phyloP scores from a whole-genome alignment of 2,113 vertebrate species.

The Perca schrenkii region DNA sequence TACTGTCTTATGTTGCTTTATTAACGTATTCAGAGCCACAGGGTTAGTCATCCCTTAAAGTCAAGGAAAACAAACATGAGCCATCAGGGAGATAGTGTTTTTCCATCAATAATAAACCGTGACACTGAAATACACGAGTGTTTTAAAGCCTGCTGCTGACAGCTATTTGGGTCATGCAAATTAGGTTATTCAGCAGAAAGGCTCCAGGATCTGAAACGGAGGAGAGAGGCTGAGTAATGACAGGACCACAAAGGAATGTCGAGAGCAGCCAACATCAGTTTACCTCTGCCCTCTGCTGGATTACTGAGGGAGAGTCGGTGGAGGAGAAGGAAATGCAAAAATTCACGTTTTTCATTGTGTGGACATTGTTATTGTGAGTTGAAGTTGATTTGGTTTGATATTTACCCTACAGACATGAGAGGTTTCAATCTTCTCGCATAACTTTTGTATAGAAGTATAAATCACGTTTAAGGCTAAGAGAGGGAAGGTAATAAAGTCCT shows the following conservation, averaged over 20 bases:
- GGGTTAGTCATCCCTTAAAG: not conserved
- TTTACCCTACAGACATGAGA: too few species aligned
- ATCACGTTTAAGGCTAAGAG: not conserved
- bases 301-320: conserved; percentile 2
- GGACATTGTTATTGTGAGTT: not conserved
- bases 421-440: too few species aligned
- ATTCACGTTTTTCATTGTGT: not conserved
- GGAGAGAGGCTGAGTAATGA: conserved; percentile 70
- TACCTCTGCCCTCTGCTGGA: conserved; percentile 79
- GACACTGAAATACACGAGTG: conserved; percentile 47
- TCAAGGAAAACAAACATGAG: conserved; percentile 26
- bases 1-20: conserved; percentile 13
- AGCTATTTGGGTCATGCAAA: conserved; percentile 79
- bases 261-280: conserved; percentile 39
- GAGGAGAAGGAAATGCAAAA: not conserved
- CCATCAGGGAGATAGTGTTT: conserved; percentile 41
- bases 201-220: conserved; percentile 61
- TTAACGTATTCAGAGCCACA: conserved; percentile 3
- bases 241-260: conserved; percentile 74
- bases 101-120: conserved; percentile 44
- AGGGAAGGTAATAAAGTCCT: not conserved
- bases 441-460: too few species aligned
- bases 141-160: conserved; percentile 50
- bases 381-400: too few species aligned
- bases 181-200: conserved; percentile 74